A percentile compares a stretch with the other conserved stretches of the same genome.
phyloP scores from a whole-genome alignment of 2,113 vertebrate genomes.

The Melanostigma gelatinosum region DNA sequence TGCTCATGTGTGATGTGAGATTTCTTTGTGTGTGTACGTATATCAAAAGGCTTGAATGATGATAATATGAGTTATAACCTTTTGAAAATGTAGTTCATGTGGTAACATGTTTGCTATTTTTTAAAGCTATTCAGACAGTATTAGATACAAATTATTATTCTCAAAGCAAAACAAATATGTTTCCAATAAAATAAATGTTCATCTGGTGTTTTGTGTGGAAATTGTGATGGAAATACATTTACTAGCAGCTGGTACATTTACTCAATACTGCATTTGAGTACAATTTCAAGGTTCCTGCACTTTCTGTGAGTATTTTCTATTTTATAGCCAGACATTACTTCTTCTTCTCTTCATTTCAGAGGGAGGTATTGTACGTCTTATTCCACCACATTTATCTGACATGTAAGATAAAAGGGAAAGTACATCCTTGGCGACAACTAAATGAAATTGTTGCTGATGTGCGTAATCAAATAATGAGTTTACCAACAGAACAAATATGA shows the following conservation, averaged over 20 bases:
- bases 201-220: not conserved
- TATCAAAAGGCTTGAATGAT: slow-evolving; percentile 28
- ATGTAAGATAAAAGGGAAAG: not conserved
- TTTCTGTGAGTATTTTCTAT: not conserved
- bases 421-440: too few species aligned
- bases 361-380: not conserved
- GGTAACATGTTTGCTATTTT: slow-evolving; percentile 38
- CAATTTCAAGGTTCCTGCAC: not conserved
- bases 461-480: not conserved
- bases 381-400: not conserved
- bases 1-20: slow-evolving; percentile 15
- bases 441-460: not conserved
- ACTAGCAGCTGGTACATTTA: not conserved
- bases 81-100: slow-evolving; percentile 7
- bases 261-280: not conserved
- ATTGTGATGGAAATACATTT: not conserved
- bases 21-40: slow-evolving; percentile 32
- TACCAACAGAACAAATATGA: not conserved
- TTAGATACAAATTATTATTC: slow-evolving; percentile 47
- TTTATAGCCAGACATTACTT: not conserved
- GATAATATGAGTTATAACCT: slow-evolving; percentile 10
- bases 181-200: slow-evolving; percentile 51
- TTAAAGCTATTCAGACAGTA: slow-evolving; percentile 48
- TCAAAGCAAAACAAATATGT: slow-evolving; percentile 50
- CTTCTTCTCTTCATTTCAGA: not conserved